phyloP scores from a whole-genome alignment of 92 coral and sea anemone genomes.

The Palythoa heliodiscus region DNA sequence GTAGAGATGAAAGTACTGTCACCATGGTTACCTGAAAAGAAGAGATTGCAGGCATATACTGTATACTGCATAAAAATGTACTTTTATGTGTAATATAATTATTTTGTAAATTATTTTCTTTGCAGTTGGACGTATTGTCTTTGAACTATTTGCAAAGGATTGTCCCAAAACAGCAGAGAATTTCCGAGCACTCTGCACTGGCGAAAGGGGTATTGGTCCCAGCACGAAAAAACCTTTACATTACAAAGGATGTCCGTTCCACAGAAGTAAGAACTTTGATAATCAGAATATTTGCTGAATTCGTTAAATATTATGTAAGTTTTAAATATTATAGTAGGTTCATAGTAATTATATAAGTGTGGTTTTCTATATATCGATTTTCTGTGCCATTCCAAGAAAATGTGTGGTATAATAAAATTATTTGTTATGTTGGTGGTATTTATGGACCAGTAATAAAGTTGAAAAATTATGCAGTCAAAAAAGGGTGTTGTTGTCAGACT shows the following conservation, averaged over 20 bases:
- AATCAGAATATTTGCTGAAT: neutral
- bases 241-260: constrained; percentile 90
- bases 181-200: constrained; percentile 91
- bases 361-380: no score
- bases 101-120: neutral
- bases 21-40: no score
- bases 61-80: neutral
- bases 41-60: neutral
- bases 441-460: no score
- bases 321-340: neutral
- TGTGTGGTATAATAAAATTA: no score
- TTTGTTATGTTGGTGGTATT: no score
- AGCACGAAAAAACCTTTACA: constrained; percentile 76
- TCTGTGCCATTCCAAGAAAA: no score
- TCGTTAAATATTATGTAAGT: neutral
- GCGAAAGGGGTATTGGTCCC: constrained; percentile 79
- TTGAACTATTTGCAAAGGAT: constrained; percentile 83
- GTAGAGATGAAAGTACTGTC: no score
- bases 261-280: constrained; percentile 73
- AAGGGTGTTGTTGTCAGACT: no score
- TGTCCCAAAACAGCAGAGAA: constrained; percentile 93
- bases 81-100: neutral
- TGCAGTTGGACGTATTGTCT: constrained; percentile 78
- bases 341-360: no score
- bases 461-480: no score